Evolutionary conservation across 2,888 invertebrate genomes (phyloP), one percentile per base, ranked within the genome.

Genomic region (Morpho helenor): DNA sequence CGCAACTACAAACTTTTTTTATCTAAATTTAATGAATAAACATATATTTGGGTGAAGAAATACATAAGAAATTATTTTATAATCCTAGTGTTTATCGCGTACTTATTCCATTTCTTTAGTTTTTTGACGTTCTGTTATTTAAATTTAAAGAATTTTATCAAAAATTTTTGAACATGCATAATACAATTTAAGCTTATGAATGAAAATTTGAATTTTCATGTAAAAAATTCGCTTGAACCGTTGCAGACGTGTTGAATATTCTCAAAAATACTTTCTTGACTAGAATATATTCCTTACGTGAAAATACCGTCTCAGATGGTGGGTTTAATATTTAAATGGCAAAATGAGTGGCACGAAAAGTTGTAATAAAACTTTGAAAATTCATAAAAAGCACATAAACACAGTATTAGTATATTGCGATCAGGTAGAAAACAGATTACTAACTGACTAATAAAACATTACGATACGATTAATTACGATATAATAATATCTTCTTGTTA

Each of bases 261-360:
- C 45, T 41, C 41, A n/a, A 49, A 52, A 52, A 50, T 45, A 50
- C 49, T 52, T 56, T 56, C 55, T 55, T 49, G 22, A 50, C 49
- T 42, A 48, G 42, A 61, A 57, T 46, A 7, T 40, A 48, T 61
- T 58, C 48, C 55, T 57, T 55, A 50, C 55, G 56, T 58, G 52
- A 58, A 58, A 58, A 47, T 52, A 55, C 55, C 48, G 48, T 49
- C 58, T 46, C 50, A 45, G 49, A 53, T 54, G 52, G 57, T 41
- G 23, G 57, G 44, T 44, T 60, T 52, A 31, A 45, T 49, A 58
- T 56, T n/a, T 56, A 52, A 49, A 56, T 52, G 56, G 55, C 58
- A 58, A 57, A 53, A 57, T 49, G 57, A 46, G 41, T 48, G 48
- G 43, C 49, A 51, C 7, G 43, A 40, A 22, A 23, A 42, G 2